Percentiles rank a stretch among this genome's conserved stretches.
These are phyloP conservation scores for Leptinotarsa peninsularis DNA, from an alignment of 2,888 invertebrate genomes.

Conservation along the genomic window DNA sequence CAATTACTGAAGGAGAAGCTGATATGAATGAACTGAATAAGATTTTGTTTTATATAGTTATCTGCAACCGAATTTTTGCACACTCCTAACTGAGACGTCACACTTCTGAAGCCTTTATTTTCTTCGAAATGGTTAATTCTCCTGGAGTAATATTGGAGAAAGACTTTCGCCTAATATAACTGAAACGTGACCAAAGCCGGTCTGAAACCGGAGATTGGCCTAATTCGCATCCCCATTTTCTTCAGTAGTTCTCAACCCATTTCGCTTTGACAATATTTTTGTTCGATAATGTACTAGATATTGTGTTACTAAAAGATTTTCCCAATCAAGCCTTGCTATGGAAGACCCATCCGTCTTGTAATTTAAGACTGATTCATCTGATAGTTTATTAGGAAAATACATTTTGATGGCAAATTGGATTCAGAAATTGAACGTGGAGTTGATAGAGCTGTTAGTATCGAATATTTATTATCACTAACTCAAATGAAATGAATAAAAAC, in stretches of 20 bases:
- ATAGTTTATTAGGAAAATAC: background rate
- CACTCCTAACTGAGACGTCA: background rate
- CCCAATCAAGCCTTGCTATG: constrained; percentile 4
- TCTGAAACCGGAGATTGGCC: constrained; percentile 15
- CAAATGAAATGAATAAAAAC: no score
- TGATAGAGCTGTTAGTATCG: no score
- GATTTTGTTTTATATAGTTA: background rate
- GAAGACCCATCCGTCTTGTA: constrained; percentile 5
- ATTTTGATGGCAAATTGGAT: background rate
- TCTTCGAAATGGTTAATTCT: background rate
- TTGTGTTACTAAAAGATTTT: constrained; percentile 18
- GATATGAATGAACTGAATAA: no score
- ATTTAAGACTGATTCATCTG: background rate
- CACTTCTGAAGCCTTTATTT: background rate
- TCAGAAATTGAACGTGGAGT: background rate
- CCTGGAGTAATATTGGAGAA: background rate
- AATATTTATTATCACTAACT: no score
- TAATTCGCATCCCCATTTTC: constrained; percentile 17
- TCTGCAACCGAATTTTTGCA: background rate
- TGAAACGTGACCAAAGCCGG: constrained; percentile 10
- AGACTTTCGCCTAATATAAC: constrained; percentile 7
- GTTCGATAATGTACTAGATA: constrained; percentile 12
- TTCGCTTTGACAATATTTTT: constrained; percentile 16
- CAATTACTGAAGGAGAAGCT: no score
- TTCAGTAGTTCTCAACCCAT: background rate